phyloP scores from a whole-genome alignment of 2,888 invertebrate genomes.

The Erebia aethiops region DNA sequence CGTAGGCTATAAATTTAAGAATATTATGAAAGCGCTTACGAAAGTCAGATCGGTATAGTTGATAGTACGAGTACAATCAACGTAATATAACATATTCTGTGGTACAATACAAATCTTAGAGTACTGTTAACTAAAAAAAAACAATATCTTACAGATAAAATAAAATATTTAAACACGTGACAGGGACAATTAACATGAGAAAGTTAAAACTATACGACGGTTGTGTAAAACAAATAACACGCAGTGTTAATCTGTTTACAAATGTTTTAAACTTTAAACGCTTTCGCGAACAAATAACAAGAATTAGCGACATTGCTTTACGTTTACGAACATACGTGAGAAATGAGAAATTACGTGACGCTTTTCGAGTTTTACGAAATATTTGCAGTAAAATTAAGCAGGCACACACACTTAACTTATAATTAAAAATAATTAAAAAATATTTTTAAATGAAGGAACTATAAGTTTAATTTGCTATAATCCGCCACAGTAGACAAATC shows the following conservation, averaged over 20 bases:
- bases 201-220: conserved; percentile 21
- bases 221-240: conserved; percentile 30
- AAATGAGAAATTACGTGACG: conserved; percentile 53
- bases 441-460: no score
- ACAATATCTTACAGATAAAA: not conserved
- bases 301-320: conserved; percentile 62
- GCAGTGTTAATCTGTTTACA: conserved; percentile 31
- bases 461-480: no score
- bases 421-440: no score
- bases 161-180: not conserved
- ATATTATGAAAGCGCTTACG: no score
- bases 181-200: conserved; percentile 39
- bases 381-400: conserved; percentile 52
- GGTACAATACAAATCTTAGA: no score
- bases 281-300: conserved; percentile 64
- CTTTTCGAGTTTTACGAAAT: conserved; percentile 51
- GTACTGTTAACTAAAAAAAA: no score
- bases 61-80: no score
- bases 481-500: no score
- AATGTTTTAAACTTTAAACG: conserved; percentile 39
- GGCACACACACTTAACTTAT: no score
- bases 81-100: no score
- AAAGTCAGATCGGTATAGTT: no score
- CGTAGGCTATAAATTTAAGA: no score
- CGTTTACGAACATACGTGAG: conserved; percentile 52